Base-by-base conservation (phyloP, 2,888 invertebrate species). In the Drosophila vallismaia region DNA sequence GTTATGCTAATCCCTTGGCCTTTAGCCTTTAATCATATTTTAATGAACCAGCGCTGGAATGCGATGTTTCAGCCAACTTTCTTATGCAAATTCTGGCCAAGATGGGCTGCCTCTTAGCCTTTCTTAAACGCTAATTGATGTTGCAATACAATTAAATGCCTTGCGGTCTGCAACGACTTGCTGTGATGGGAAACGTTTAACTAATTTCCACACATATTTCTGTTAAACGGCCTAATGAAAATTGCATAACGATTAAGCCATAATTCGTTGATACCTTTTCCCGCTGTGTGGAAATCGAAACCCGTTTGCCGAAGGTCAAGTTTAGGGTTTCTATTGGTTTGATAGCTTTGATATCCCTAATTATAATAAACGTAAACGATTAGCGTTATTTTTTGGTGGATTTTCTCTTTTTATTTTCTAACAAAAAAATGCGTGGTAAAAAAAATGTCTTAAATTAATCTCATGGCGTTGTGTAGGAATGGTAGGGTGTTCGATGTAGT, bases 361-460 rank as follows among this genome's bases (percentile, higher is more conserved):
- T 19, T 42, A 42, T 42, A 42, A 42, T 19, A 42, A 42, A 19
- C 19, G 38, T 40, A 3, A 6, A 28, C 28, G 28, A 19, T 19
- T 1, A 12, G 6, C 4, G 19, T 4, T 33, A 68, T 55, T 51
- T 52, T 71, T 77, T 19, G 19, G 19, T 81, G 64, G 46, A 59
- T 72, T 70, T 63, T 52, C 51, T 68, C 66, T 36, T 59, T 36
- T 69, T 70, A 64, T 58, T 69, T 74, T 66, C 66, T 70, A 75
- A 70, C 57, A 67, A 80, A 83, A 75, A 71, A 76, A 76, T 75
- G 71, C 58, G 45, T 62, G 60, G 66, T 69, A 80, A 79, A 83
- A 83, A 85, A 86, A 76, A 76, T 76, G 64, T 64, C 64, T 60
- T 74, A 42, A 52, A 79, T 81, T 86, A 86, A 54, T 86, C 69